Conservation (phyloP, 2,888 invertebrate species). For the Nemapogon koenigi region DNA sequence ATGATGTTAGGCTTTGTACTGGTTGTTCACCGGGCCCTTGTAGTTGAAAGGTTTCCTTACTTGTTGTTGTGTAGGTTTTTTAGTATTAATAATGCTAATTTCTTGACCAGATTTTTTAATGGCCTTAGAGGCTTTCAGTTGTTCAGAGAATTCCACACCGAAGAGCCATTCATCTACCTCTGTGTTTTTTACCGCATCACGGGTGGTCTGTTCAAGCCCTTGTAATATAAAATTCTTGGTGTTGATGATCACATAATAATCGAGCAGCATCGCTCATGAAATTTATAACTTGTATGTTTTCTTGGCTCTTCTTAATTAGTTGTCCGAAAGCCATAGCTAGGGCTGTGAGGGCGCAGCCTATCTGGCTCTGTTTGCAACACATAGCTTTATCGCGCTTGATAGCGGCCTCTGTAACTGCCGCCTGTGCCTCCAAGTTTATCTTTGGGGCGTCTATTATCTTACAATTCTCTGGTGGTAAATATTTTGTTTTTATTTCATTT, state of each 20-base stretch:
- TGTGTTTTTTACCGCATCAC: not conserved
- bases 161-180: not conserved
- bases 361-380: not conserved
- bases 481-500: not conserved
- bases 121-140: not conserved
- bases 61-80: not conserved
- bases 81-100: not conserved
- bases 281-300: not conserved
- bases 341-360: not conserved
- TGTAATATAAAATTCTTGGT: not conserved
- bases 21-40: no score
- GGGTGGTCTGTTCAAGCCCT: not conserved
- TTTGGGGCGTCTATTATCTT: not conserved
- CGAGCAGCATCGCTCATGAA: constrained; percentile 1
- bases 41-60: not conserved
- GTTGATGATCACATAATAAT: not conserved
- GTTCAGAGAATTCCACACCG: not conserved
- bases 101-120: not conserved
- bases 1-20: constrained; percentile 12
- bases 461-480: constrained; percentile 1
- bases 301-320: not conserved
- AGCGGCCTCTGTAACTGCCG: not conserved
- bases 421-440: not conserved
- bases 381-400: not conserved
- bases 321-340: not conserved